Percentiles rank a stretch among this genome's conserved stretches.
These are phyloP conservation scores for Odontophorus gujanensis DNA, from an alignment of 2,113 vertebrate genomes.

Conservation along the genomic window DNA sequence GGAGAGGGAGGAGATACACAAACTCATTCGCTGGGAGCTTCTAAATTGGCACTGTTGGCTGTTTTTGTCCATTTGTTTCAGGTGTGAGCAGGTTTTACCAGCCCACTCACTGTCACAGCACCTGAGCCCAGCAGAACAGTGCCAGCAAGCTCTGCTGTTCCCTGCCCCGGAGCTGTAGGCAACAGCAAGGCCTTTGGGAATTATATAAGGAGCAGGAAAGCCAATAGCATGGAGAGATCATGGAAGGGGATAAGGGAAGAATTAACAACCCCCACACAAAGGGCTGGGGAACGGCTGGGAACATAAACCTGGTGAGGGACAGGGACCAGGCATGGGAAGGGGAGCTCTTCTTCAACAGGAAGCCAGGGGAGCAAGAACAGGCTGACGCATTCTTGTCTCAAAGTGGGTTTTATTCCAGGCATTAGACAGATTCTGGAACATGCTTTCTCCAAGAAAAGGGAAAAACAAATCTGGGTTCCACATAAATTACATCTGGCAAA, in stretches of 20 bases:
- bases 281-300: not conserved
- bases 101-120: not conserved
- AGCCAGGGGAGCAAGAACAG: not conserved
- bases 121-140: not conserved
- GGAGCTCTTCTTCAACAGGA: not conserved
- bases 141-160: not conserved
- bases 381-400: constrained; percentile 27
- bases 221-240: not conserved
- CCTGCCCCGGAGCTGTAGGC: not conserved
- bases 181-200: not conserved
- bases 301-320: not conserved
- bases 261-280: not conserved
- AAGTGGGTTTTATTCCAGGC: constrained; percentile 82
- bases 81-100: not conserved
- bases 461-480: constrained; percentile 65
- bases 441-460: constrained; percentile 80
- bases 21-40: not conserved
- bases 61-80: not conserved
- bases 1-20: not conserved
- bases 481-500: constrained; percentile 68
- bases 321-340: not conserved
- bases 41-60: not conserved
- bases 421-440: constrained; percentile 77
- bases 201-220: not conserved
- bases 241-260: not conserved